A percentile compares a stretch with the other conserved stretches of the same genome.
phyloP scores from a whole-genome alignment of 2,113 vertebrate genomes.

The Syngnathus typhle region DNA sequence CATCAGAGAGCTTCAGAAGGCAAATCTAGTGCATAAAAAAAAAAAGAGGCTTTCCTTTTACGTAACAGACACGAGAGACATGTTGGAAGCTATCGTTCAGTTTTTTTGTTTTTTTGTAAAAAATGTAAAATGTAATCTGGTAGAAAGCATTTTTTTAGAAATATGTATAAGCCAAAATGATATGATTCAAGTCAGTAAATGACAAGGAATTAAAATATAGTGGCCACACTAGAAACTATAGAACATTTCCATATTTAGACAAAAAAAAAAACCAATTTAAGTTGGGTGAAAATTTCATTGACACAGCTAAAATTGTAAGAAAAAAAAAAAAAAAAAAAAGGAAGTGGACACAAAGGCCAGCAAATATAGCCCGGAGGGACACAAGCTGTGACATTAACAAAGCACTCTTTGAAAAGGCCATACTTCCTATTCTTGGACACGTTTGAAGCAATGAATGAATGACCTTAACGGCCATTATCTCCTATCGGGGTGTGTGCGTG shows the following conservation, averaged over 20 bases:
- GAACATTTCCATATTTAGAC: too few species aligned
- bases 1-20: slow-evolving; percentile 48
- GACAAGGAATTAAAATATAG: too few species aligned
- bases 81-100: not conserved
- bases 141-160: too few species aligned
- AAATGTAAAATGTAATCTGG: too few species aligned
- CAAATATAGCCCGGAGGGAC: slow-evolving; percentile 14
- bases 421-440: slow-evolving; percentile 32
- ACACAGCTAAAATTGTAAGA: not conserved
- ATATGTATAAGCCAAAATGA: too few species aligned
- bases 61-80: not conserved
- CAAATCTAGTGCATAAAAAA: not conserved
- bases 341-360: slow-evolving; percentile 14
- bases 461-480: slow-evolving; percentile 33
- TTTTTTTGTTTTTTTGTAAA: not conserved
- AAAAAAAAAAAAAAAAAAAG: too few species aligned
- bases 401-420: slow-evolving; percentile 16
- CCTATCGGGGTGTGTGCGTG: not conserved
- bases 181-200: too few species aligned
- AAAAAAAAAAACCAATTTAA: too few species aligned
- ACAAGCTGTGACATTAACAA: slow-evolving; percentile 14
- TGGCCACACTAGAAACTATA: too few species aligned
- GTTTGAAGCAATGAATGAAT: slow-evolving; percentile 15
- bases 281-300: too few species aligned
- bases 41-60: not conserved